Evolutionary conservation across 2,797 vertebrate species (phyloP).

Genomic region (Gallirallus australis): DNA sequence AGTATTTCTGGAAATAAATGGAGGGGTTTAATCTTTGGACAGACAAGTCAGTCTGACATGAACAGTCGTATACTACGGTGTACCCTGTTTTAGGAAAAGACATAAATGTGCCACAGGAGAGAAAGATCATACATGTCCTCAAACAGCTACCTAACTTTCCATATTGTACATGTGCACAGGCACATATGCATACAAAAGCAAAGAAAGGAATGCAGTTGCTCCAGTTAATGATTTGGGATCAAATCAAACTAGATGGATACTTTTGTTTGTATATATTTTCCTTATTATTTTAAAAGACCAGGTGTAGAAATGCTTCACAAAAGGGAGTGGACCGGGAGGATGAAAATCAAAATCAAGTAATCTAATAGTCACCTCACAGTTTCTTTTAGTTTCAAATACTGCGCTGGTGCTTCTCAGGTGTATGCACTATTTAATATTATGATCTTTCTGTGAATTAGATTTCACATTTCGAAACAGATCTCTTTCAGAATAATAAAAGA

Average conservation of each 20-base stretch:
- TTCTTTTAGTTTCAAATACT: neutral
- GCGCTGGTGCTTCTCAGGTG: neutral
- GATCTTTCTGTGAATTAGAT: neutral
- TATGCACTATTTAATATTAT: neutral
- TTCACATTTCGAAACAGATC: neutral
- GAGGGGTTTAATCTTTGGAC: neutral
- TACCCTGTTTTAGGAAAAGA: neutral
- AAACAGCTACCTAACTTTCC: neutral
- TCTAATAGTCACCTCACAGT: neutral
- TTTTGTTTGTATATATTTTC: neutral
- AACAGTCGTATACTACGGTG: neutral
- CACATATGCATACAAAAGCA: neutral
- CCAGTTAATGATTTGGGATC: neutral
- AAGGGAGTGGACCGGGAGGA: neutral
- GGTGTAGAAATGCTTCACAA: neutral
- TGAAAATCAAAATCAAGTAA: neutral
- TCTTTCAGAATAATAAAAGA: neutral
- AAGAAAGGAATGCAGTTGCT: neutral
- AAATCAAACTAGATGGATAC: neutral
- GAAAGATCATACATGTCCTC: rapidly evolving
- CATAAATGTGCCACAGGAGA: neutral
- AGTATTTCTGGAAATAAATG: neutral
- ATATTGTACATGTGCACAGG: rapidly evolving
- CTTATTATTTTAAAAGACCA: neutral
- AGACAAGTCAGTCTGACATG: neutral